Evolutionary conservation across 2,113 vertebrate genomes (phyloP), one percentile per base, ranked within the genome.

Genomic region (Platanista minor): DNA sequence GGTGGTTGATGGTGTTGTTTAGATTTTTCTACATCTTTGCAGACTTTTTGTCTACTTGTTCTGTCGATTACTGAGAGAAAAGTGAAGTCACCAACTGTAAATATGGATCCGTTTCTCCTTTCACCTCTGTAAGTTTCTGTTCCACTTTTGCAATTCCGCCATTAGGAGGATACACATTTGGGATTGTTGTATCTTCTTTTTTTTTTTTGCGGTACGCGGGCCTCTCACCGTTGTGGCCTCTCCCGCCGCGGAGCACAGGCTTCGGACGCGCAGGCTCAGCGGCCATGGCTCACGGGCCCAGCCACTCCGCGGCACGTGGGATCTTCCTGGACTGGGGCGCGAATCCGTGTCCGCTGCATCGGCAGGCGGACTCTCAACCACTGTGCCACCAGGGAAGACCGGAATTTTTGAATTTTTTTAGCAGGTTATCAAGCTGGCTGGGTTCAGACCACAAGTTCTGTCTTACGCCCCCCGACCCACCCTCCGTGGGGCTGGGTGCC

Each of bases 121-220:
- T 14, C 49, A 6, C 41, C 6, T 64, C 23, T 36, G 1, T n/a
- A 15, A 18, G 21, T 18, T 46, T 88, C 69, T n/a, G 39, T 6
- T 49, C 57, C 59, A 15, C 25, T 39, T 3, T 1, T 17, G 69
- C 18, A 12, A 62, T 4, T 7, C 61, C 10, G 20, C 1, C 31
- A 49, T 41, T 7, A 17, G 27, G 46, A 12, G n/a, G 11, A 9
- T 0, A 33, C 46, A 66, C 43, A 1, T 5, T 0, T 31, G 11
- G 17, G 43, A 14, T 6, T 11, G 57, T 4, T 29, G 1, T 3
- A 2, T 8, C 57, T 64, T 64, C 72, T 36, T n/a, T n/a, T n/a
- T n/a, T n/a, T n/a, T n/a, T n/a, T n/a, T n/a, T n/a, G n/a, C n/a
- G n/a, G n/a, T n/a, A n/a, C n/a, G n/a, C n/a, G n/a, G n/a, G n/a